A percentile compares a stretch with the other conserved stretches of the same genome.
Conservation (phyloP, 2,888 invertebrate genomes). For the Unio pictorum region DNA sequence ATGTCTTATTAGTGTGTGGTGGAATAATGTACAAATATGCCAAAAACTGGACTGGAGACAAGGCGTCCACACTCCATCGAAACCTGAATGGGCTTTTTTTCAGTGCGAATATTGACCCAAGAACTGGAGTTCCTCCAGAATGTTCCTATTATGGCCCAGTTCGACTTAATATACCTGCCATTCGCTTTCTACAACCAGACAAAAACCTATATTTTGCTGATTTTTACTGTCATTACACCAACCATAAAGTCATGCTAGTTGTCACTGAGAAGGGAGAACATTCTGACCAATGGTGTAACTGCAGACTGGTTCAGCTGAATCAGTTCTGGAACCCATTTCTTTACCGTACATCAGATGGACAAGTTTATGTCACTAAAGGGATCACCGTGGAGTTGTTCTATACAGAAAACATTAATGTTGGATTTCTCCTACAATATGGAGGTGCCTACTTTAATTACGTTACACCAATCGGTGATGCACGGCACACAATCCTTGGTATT, state of each 20-base stretch:
- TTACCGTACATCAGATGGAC: background rate
- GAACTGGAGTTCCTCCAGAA: slow-evolving; percentile 38
- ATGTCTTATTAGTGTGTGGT: slow-evolving; percentile 4
- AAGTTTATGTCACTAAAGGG: slow-evolving; percentile 12
- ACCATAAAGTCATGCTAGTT: slow-evolving; percentile 66
- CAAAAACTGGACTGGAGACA: slow-evolving; percentile 61
- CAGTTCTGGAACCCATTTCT: slow-evolving; percentile 23
- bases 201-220: slow-evolving; percentile 65
- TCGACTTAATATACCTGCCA: slow-evolving; percentile 21
- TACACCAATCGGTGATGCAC: background rate
- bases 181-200: slow-evolving; percentile 8
- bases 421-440: background rate
- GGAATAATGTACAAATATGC: slow-evolving; percentile 56
- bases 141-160: slow-evolving; percentile 24
- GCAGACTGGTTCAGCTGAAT: slow-evolving; percentile 16
- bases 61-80: slow-evolving; percentile 43
- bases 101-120: slow-evolving; percentile 54
- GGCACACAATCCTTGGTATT: slow-evolving; percentile 14
- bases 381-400: slow-evolving; percentile 33
- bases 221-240: slow-evolving; percentile 66
- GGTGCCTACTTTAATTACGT: slow-evolving; percentile 11
- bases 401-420: slow-evolving; percentile 27
- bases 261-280: slow-evolving; percentile 18
- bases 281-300: slow-evolving; percentile 19
- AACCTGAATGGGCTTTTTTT: slow-evolving; percentile 44